phyloP scores from a whole-genome alignment of 2,888 invertebrate species.

The Hirtodrosophila trivittata region DNA sequence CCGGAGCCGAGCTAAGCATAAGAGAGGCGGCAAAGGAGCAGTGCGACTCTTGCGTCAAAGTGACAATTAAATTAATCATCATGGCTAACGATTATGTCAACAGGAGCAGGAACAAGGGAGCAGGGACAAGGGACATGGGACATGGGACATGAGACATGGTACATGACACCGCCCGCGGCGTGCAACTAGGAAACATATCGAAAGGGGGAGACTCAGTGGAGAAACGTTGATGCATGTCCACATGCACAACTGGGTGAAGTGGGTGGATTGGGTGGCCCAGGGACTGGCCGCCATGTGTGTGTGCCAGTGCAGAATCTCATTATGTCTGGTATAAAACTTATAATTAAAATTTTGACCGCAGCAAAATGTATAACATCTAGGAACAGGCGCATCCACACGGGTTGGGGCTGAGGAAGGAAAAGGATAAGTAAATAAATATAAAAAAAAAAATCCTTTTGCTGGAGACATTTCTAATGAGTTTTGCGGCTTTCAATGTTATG shows the following conservation, averaged over 20 bases:
- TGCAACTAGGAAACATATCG: conserved; percentile 10
- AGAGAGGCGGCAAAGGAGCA: conserved; percentile 2
- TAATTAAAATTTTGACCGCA: conserved; percentile 76
- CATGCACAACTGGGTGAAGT: neutral
- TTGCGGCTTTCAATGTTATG: conserved; percentile 51
- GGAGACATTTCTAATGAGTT: conserved; percentile 74
- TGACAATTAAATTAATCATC: conserved; percentile 82
- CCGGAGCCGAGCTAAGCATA: conserved; percentile 16
- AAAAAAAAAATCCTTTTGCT: conserved; percentile 31
- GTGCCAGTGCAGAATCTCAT: conserved; percentile 61
- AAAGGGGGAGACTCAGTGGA: conserved; percentile 2
- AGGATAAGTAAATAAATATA: conserved; percentile 3
- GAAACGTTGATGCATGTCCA: too few species aligned
- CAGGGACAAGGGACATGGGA: conserved; percentile 15
- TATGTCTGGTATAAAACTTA: conserved; percentile 70
- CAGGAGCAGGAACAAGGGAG: conserved; percentile 46
- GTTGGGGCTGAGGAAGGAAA: conserved; percentile 15
- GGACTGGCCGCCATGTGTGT: conserved; percentile 1
- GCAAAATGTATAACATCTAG: conserved; percentile 39
- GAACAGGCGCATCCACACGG: conserved; percentile 3
- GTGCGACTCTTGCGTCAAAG: conserved; percentile 68
- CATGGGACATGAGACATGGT: conserved; percentile 18
- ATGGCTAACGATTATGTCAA: conserved; percentile 79
- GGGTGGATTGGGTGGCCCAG: neutral
- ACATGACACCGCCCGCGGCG: conserved; percentile 41